Percentiles rank a stretch among this genome's conserved stretches.
phyloP scores from a whole-genome alignment of 2,113 vertebrate species.

The Mesoclemmys tuberculata region DNA sequence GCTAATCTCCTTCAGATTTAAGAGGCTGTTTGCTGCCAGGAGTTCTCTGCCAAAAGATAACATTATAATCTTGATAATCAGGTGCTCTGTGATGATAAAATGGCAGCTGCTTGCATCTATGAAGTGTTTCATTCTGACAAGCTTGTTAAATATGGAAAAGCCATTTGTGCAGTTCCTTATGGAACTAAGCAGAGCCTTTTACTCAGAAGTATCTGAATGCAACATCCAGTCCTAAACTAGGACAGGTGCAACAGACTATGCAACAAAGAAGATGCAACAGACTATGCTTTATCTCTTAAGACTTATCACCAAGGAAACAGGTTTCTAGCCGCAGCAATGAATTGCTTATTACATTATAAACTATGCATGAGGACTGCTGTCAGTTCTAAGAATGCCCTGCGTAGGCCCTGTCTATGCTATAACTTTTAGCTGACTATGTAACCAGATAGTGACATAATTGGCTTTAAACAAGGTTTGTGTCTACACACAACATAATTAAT shows the following conservation, averaged over 20 bases:
- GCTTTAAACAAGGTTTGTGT: constrained; percentile 28
- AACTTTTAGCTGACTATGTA: constrained; percentile 28
- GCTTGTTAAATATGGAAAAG: constrained; percentile 29
- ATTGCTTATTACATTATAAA: constrained; percentile 47
- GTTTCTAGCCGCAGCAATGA: background rate
- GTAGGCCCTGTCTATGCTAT: constrained; percentile 12
- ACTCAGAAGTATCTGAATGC: constrained; percentile 16
- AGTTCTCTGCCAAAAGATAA: constrained; percentile 67
- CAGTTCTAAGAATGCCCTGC: background rate
- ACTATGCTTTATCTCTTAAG: constrained; percentile 57
- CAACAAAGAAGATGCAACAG: constrained; percentile 60
- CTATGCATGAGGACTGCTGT: background rate
- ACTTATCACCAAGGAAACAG: constrained; percentile 38
- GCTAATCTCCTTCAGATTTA: constrained; percentile 50
- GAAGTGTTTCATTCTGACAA: constrained; percentile 53
- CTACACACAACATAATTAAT: constrained; percentile 36
- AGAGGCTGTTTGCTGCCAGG: constrained; percentile 54
- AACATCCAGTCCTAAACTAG: constrained; percentile 23
- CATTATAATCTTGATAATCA: constrained; percentile 65
- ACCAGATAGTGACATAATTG: constrained; percentile 55
- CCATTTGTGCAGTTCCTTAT: background rate
- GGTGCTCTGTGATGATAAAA: constrained; percentile 48
- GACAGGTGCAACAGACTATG: too few relatives aligned
- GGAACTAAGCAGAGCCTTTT: constrained; percentile 23
- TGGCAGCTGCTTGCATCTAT: constrained; percentile 39